Percentiles rank a stretch among this genome's conserved stretches.
These are phyloP conservation scores for Bucco capensis DNA, from an alignment of 2,113 vertebrate genomes.

Conservation along the genomic window DNA sequence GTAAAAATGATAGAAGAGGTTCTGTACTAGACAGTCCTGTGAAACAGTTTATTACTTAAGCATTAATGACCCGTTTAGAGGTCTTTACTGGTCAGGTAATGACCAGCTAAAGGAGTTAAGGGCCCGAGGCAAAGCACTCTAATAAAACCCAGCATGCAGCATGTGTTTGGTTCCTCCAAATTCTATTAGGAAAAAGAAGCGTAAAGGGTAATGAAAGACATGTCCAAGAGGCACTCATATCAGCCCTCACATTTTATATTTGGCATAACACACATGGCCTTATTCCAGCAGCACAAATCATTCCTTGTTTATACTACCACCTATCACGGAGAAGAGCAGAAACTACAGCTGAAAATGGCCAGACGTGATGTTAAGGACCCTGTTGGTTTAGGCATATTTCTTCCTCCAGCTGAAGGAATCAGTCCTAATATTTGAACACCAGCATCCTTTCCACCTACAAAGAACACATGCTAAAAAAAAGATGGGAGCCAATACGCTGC, in stretches of 20 bases:
- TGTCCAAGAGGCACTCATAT: slow-evolving; percentile 59
- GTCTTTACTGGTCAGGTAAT: slow-evolving; percentile 71
- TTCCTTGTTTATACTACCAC: slow-evolving; percentile 48
- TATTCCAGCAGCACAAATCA: slow-evolving; percentile 54
- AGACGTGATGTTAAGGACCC: not conserved
- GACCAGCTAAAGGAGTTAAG: slow-evolving; percentile 67
- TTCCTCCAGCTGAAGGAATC: not conserved
- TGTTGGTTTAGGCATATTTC: slow-evolving; percentile 1
- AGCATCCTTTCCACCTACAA: not conserved
- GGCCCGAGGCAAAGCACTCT: slow-evolving; percentile 59
- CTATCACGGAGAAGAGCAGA: not conserved
- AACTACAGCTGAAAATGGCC: not conserved
- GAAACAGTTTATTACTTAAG: slow-evolving; percentile 70
- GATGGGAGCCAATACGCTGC: not conserved
- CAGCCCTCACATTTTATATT: slow-evolving; percentile 59
- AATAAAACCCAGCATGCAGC: slow-evolving; percentile 58
- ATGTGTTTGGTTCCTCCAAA: slow-evolving; percentile 49
- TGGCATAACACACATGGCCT: slow-evolving; percentile 39
- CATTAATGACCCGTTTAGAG: slow-evolving; percentile 69
- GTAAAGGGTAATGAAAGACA: slow-evolving; percentile 59
- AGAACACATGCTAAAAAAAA: not conserved
- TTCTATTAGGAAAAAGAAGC: slow-evolving; percentile 49
- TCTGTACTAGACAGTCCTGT: slow-evolving; percentile 50
- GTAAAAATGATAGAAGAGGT: slow-evolving; percentile 65
- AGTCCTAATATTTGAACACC: not conserved